Percentiles rank a stretch among this genome's conserved stretches.
Evolutionary conservation across 2,797 vertebrate genomes (phyloP).

Genomic region (Fringilla coelebs): DNA sequence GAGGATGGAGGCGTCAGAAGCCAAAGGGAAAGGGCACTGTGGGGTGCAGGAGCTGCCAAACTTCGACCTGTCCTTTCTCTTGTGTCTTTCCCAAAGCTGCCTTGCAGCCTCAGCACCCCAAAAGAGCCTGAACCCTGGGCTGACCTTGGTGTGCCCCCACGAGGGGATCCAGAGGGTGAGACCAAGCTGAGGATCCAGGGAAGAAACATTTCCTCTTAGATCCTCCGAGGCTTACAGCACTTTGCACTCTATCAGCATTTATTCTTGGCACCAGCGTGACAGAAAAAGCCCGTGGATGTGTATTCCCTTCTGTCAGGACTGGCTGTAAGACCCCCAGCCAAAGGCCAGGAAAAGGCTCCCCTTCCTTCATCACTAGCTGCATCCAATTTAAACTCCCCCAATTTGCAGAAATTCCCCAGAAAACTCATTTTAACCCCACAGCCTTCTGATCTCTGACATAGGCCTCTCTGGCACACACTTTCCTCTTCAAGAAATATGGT

Average conservation of each 20-base stretch:
- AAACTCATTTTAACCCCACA: not conserved
- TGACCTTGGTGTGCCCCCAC: not conserved
- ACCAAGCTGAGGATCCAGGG: not conserved
- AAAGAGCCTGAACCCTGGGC: not conserved
- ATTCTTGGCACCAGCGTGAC: not conserved
- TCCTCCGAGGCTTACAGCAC: not conserved
- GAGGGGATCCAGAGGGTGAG: not conserved
- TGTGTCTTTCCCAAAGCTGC: not conserved
- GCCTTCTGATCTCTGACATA: not conserved
- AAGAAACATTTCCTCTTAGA: not conserved
- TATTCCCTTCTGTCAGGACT: not conserved
- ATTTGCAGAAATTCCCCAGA: not conserved
- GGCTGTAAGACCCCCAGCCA: not conserved
- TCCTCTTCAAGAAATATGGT: rapidly evolving
- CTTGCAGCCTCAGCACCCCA: not conserved
- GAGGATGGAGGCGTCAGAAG: not conserved
- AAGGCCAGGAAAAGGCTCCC: not conserved
- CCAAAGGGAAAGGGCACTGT: not conserved
- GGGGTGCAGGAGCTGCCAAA: not conserved
- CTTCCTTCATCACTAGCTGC: not conserved
- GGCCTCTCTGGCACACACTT: not conserved
- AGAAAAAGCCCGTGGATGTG: not conserved
- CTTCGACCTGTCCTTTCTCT: not conserved
- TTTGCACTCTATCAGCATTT: not conserved
- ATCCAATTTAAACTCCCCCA: not conserved